A percentile compares a stretch with the other conserved stretches of the same genome.
phyloP scores from a whole-genome alignment of 2,113 vertebrate genomes.

The Alouatta palliata region DNA sequence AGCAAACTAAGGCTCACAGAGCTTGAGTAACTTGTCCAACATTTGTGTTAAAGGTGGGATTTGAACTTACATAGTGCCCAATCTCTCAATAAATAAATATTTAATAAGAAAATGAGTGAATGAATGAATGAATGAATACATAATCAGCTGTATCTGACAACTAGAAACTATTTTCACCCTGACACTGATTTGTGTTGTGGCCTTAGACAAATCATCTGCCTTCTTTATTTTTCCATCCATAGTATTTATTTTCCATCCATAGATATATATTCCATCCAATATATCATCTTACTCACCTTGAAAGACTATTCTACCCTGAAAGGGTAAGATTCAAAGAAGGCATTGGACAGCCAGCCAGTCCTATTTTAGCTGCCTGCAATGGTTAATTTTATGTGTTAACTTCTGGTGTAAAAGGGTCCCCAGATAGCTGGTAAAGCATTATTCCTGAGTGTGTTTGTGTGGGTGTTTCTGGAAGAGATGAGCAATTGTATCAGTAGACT shows the following conservation, averaged over 20 bases:
- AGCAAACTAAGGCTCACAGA: not conserved
- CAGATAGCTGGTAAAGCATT: not conserved
- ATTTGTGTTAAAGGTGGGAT: not conserved
- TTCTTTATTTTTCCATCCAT: not conserved
- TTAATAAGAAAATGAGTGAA: not conserved
- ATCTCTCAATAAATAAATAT: not conserved
- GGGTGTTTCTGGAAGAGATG: not conserved
- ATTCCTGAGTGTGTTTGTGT: not conserved
- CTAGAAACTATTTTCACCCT: too few species aligned
- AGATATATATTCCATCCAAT: too few species aligned
- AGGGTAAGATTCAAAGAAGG: not conserved
- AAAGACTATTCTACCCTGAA: not conserved
- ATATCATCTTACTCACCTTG: not conserved
- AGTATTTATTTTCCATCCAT: too few species aligned
- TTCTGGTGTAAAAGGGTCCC: not conserved
- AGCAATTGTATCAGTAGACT: not conserved
- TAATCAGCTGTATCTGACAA: not conserved
- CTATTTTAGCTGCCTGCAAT: not conserved
- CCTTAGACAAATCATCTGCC: not conserved
- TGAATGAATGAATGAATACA: not conserved
- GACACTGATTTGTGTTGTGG: not conserved
- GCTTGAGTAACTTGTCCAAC: not conserved
- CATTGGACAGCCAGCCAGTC: not conserved
- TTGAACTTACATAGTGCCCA: not conserved
- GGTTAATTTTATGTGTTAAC: not conserved